phyloP scores from a whole-genome alignment of 1,140 invertebrate species.

The Elymnias hypermnestra region DNA sequence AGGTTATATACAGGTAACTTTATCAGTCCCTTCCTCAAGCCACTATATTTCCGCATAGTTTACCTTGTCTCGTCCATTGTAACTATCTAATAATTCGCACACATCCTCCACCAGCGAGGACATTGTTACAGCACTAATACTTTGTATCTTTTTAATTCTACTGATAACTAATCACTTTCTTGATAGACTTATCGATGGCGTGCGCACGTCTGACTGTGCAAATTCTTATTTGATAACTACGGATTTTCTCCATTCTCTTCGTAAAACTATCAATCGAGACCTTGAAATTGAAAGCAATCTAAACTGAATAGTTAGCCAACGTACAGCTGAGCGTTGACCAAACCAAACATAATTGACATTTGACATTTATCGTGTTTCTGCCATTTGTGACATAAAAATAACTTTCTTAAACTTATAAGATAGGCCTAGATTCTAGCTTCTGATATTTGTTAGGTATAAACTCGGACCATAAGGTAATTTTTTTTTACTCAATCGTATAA shows the following conservation, averaged over 20 bases:
- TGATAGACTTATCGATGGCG: neutral
- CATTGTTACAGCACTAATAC: constrained; percentile 34
- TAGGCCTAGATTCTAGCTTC: too few relatives aligned
- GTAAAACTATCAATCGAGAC: constrained; percentile 34
- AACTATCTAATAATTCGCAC: constrained; percentile 64
- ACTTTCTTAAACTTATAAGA: too few relatives aligned
- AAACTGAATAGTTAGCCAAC: constrained; percentile 22
- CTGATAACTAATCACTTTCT: constrained; percentile 45
- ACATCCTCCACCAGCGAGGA: constrained; percentile 60
- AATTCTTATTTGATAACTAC: constrained; percentile 45
- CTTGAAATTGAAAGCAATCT: constrained; percentile 50
- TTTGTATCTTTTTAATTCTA: constrained; percentile 23
- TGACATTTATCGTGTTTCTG: too few relatives aligned
- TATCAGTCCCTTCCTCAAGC: constrained; percentile 20
- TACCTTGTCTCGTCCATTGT: constrained; percentile 70
- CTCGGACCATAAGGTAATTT: too few relatives aligned
- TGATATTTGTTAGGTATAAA: too few relatives aligned
- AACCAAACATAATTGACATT: too few relatives aligned
- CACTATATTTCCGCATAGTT: constrained; percentile 49
- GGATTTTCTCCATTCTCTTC: constrained; percentile 42
- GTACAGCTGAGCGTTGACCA: constrained; percentile 3
- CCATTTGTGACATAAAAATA: too few relatives aligned
- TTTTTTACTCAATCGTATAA: too few relatives aligned
- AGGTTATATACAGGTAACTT: constrained; percentile 30
- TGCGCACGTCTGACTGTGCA: constrained; percentile 28